Conservation (phyloP, 2,888 invertebrate species). For the Amphipoea lucens region DNA sequence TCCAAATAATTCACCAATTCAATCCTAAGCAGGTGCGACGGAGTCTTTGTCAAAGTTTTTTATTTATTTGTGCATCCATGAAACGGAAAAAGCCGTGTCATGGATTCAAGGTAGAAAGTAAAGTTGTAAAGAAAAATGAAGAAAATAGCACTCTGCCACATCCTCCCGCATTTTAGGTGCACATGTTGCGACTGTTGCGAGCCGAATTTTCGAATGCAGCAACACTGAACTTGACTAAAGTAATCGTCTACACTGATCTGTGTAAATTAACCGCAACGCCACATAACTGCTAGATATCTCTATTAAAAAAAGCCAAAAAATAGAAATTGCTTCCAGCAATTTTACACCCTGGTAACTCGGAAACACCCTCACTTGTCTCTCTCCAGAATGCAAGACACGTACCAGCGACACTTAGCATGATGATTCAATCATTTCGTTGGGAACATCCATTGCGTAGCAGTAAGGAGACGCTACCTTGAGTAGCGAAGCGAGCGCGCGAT, state of each 20-base stretch:
- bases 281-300: not conserved
- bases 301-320: not conserved
- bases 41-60: too few relatives aligned
- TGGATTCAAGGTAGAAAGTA: not conserved
- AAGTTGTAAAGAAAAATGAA: not conserved
- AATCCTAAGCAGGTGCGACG: not conserved
- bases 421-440: not conserved
- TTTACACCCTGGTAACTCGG: not conserved
- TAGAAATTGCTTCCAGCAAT: not conserved
- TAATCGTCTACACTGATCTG: not conserved
- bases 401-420: conserved; percentile 23
- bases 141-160: not conserved
- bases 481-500: conserved; percentile 76
- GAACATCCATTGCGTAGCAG: conserved; percentile 33
- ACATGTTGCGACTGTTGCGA: not conserved
- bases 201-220: not conserved
- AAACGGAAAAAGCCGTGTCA: not conserved
- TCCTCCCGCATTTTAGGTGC: too few relatives aligned
- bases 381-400: conserved; percentile 21
- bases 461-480: conserved; percentile 76
- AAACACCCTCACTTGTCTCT: conserved; percentile 3
- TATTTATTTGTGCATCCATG: too few relatives aligned
- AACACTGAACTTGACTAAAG: not conserved
- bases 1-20: not conserved
- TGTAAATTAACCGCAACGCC: not conserved